Conservation (phyloP, 92 coral and sea anemone genomes). For the Muricea muricata region DNA sequence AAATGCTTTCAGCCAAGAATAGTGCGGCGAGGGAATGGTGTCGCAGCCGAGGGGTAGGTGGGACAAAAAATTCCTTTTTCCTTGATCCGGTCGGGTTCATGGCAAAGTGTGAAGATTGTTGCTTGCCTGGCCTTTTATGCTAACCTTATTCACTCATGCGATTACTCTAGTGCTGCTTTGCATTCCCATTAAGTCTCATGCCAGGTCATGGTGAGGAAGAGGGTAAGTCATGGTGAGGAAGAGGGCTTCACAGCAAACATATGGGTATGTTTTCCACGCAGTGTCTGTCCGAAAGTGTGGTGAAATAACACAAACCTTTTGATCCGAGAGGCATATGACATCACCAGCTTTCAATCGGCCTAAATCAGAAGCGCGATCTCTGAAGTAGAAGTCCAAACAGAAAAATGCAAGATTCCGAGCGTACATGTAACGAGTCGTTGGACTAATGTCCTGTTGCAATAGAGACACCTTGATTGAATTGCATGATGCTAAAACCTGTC, state of each 20-base stretch:
- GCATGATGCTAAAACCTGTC: conserved; percentile 55
- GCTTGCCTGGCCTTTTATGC: no score
- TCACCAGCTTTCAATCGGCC: conserved; percentile 44
- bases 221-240: not conserved
- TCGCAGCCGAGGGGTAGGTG: conserved; percentile 1
- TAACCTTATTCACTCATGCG: no score
- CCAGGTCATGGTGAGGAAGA: no score
- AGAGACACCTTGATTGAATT: conserved; percentile 27
- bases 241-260: conserved; percentile 50
- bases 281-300: conserved; percentile 72
- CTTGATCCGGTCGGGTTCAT: not conserved
- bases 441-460: conserved; percentile 21
- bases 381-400: conserved; percentile 50
- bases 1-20: no score
- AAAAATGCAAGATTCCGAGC: conserved; percentile 67
- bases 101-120: no score
- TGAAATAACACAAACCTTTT: conserved; percentile 31
- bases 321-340: conserved; percentile 36
- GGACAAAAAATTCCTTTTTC: not conserved
- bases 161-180: no score
- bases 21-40: not conserved
- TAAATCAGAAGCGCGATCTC: conserved; percentile 62
- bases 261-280: conserved; percentile 55
- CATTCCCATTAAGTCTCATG: no score
- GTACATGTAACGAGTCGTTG: conserved; percentile 48